phyloP scores from a whole-genome alignment of 2,113 vertebrate species.

The Saguinus imperator region DNA sequence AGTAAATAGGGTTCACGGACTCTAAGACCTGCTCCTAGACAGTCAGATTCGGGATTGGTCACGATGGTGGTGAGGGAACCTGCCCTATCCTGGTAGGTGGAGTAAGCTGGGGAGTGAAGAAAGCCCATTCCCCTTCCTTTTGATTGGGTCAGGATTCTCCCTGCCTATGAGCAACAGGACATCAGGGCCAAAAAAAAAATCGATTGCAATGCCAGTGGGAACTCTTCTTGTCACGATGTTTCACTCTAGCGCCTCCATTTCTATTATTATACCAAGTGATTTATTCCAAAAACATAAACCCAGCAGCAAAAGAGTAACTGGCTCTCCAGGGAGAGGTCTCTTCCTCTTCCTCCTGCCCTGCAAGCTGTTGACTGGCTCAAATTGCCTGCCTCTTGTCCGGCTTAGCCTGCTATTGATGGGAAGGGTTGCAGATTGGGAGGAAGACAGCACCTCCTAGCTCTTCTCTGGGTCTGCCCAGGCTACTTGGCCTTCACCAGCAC shows the following conservation, averaged over 20 bases:
- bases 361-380: background rate
- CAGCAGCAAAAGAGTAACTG: constrained; percentile 35
- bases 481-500: background rate
- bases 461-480: background rate
- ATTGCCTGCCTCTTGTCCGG: background rate
- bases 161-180: background rate
- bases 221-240: constrained; percentile 33
- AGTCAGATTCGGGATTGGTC: background rate
- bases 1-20: background rate
- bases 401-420: background rate
- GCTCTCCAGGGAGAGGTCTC: background rate
- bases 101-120: background rate
- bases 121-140: background rate
- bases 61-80: background rate
- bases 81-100: background rate
- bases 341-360: background rate
- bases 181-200: background rate
- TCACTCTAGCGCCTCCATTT: constrained; percentile 7
- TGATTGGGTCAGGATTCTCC: background rate
- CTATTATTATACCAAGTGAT: constrained; percentile 48
- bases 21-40: background rate
- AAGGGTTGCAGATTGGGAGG: background rate
- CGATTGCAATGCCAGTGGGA: constrained; percentile 16
- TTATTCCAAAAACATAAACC: constrained; percentile 51
- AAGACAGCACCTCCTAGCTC: background rate